Conservation (phyloP, 2,888 invertebrate genomes). For the Epistrophe eligans region DNA sequence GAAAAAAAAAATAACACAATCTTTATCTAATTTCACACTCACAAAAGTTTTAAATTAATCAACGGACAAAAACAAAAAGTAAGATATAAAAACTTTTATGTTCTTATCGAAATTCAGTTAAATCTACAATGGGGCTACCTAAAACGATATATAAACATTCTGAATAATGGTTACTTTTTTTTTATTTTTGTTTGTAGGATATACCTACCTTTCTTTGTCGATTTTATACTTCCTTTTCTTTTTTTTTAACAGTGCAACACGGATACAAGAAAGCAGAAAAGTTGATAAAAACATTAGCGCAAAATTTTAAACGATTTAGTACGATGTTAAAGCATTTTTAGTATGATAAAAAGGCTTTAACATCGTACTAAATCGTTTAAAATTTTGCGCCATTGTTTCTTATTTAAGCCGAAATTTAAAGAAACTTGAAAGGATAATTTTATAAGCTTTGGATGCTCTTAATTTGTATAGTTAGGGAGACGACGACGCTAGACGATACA, state of each 20-base stretch:
- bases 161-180: background rate
- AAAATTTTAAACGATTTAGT: too few relatives aligned
- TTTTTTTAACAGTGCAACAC: background rate
- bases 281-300: too few relatives aligned
- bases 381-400: too few relatives aligned
- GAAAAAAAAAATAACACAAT: background rate
- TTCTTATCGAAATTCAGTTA: background rate
- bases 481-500: too few relatives aligned
- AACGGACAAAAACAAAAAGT: background rate
- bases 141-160: background rate
- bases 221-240: background rate
- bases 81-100: background rate
- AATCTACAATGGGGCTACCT: background rate
- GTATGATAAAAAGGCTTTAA: too few relatives aligned
- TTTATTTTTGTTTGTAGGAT: background rate
- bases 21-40: background rate
- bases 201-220: conserved; percentile 10
- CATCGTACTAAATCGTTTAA: too few relatives aligned
- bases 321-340: too few relatives aligned
- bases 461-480: too few relatives aligned
- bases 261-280: background rate
- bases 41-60: background rate
- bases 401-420: too few relatives aligned
- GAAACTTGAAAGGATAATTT: too few relatives aligned
- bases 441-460: too few relatives aligned